Base-by-base conservation (phyloP, 2,113 vertebrate genomes). In the Euleptes europaea region DNA sequence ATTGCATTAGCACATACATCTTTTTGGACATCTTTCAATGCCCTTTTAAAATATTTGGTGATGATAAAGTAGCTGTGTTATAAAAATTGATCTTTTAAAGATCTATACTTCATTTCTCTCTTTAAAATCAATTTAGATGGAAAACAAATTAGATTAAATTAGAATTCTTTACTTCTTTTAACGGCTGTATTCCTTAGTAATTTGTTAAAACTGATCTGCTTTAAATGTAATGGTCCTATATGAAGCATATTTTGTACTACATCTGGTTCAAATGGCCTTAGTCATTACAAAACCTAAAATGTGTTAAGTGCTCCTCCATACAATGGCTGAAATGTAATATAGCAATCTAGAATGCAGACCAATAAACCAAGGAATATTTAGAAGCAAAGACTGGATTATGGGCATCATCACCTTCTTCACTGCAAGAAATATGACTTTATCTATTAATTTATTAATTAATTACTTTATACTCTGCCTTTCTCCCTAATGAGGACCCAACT, bases 111-210 rank as follows among this genome's bases (percentile, higher is more conserved):
- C 13, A 77, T 67, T 88, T 86, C 23, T 82, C 0, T 1, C 63
- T 83, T 84, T 82, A n/a, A 75, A 94, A 85, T 89, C 38, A 84
- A 71, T 38, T 65, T 11, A 14, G 57, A 77, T 86, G 74, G 17
- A 35, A 93, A 90, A 84, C 70, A 88, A 78, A 86, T 69, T 76
- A 88, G 69, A 91, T 57, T 17, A 72, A 81, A 78, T 86, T 81
- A 80, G 71, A 84, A 70, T 38, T 14, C n/a, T 72, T 83, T 47
- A 35, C 11, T 65, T 63, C 31, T 38, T 33, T 11, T 82, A 42
- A 86, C 84, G 88, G 74, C 19, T 54, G 54, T 35, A 69, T 17
- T 57, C 76, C 44, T 65, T 70, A 78, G n/a, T 63, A 63, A 79
- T 84, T 65, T n/a, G 66, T 63, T 75, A 78, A 74, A 85, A 73